Base-by-base conservation (phyloP, 53 echinoderm and acorn worm species). In the Antedon mediterranea region DNA sequence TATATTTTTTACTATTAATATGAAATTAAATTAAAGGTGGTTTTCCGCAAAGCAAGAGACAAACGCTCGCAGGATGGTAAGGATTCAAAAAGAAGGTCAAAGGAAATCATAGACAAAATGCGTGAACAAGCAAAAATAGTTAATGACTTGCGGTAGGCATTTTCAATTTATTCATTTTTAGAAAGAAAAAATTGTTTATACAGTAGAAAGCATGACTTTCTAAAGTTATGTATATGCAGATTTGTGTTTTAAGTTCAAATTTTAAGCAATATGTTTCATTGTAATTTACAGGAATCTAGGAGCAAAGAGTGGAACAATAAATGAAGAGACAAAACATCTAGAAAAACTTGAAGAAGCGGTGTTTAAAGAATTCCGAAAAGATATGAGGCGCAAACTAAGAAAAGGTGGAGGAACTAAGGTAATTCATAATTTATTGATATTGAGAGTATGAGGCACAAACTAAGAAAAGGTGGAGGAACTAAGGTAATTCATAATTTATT, bases 91-190 rank as follows among this genome's bases (percentile, higher is more conserved):
- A 78, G 83, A 28, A 89, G 91, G 9, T 83, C 91, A 28, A 87
- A 91, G 87, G 81, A 83, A 73, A 92, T 95, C 33, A 87, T 91
- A 79, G 87, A 95, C 42, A 89, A 95, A 73, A 89, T 95, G 82
- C 89, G 89, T 28, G 95, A 95, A 73, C 95, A 95, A 75, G 95
- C 95, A 71, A 95, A 91, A 78, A 83, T 95, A 8, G 89, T 95
- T 82, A 91, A 91, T 43, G 95, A 95, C 73, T 84, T 95, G 34
- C 85, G 89, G 90, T 93, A 78, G 72, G 81, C 41, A 57, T 57
- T 9, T 57, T 20, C 20, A 8, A 11, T 37, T 37, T 37, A 37
- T 6, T 37, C 11, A 37, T 37, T 37, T 37, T 37, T 6, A 6
- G 11, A 4, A 37, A 4, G 37, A 6, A 6, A 37, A 6, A 37